Conservation (phyloP, 2,113 vertebrate species). For the Clarias batrachus region DNA sequence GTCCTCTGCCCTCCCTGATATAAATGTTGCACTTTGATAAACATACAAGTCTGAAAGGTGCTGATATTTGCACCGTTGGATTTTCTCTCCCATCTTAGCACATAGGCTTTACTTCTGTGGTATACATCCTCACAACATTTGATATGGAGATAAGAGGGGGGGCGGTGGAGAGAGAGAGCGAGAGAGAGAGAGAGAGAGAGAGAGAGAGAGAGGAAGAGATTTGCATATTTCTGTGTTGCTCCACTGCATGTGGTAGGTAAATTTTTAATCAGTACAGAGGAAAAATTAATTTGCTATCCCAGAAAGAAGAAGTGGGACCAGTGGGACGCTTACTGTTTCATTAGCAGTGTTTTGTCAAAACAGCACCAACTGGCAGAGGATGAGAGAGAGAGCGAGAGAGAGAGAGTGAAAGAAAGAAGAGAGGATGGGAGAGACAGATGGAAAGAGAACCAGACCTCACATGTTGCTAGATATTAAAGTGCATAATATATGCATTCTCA, state of each 20-base stretch:
- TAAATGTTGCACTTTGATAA: conserved; percentile 76
- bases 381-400: conserved; percentile 20
- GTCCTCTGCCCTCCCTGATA: conserved; percentile 65
- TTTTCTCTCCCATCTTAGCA: conserved; percentile 47
- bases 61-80: conserved; percentile 64
- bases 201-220: conserved; percentile 68
- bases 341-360: conserved; percentile 68
- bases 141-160: conserved; percentile 71
- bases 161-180: too few relatives aligned
- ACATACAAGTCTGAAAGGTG: conserved; percentile 70
- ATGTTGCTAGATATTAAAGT: conserved; percentile 25
- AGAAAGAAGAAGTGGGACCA: conserved; percentile 58
- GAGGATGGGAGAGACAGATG: background rate
- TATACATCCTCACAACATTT: conserved; percentile 65
- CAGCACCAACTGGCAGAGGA: conserved; percentile 50
- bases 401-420: background rate
- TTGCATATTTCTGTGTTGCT: conserved; percentile 68
- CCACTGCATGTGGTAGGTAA: conserved; percentile 68
- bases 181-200: too few relatives aligned
- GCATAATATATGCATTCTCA: conserved; percentile 46
- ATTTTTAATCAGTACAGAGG: conserved; percentile 72
- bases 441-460: conserved; percentile 2
- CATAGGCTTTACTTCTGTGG: conserved; percentile 57
- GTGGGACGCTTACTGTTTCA: conserved; percentile 61
- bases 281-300: conserved; percentile 71